These are phyloP conservation scores for Ailuropoda melanoleuca DNA, from an alignment of 2,113 vertebrate genomes.

Conservation along the genomic window DNA sequence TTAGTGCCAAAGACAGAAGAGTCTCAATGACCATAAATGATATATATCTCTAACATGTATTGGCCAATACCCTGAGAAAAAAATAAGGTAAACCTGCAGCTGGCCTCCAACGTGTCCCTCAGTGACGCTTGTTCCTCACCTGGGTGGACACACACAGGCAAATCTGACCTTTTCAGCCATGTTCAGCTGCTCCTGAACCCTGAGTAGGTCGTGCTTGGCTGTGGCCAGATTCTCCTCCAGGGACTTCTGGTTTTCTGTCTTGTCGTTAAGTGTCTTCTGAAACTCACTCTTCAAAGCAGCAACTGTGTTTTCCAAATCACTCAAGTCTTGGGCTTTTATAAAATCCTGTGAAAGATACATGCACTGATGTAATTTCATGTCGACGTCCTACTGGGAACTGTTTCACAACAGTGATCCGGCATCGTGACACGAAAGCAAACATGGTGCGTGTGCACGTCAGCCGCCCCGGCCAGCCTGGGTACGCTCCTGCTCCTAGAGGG, in stretches of 20 bases:
- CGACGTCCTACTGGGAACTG: not conserved
- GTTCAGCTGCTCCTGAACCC: constrained; percentile 93
- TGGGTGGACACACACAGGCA: not conserved
- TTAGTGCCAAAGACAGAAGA: not conserved
- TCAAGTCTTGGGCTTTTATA: constrained; percentile 87
- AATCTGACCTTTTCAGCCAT: constrained; percentile 93
- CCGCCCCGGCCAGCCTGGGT: too few relatives aligned
- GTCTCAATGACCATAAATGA: not conserved
- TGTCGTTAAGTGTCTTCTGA: constrained; percentile 90
- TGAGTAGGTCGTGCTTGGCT: constrained; percentile 94
- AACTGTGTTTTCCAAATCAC: constrained; percentile 91
- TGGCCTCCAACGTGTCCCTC: not conserved
- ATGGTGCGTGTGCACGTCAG: rapidly evolving
- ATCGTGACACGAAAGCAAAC: too few relatives aligned
- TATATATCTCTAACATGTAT: not conserved
- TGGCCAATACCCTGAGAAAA: not conserved
- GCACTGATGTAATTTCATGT: not conserved
- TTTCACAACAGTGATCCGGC: not conserved
- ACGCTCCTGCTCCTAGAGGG: not conserved
- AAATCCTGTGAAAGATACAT: constrained; percentile 77
- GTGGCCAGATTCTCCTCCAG: constrained; percentile 92
- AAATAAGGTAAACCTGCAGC: too few relatives aligned
- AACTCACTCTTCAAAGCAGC: constrained; percentile 91
- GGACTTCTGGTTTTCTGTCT: constrained; percentile 89
- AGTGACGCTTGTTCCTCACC: not conserved